These are phyloP conservation scores for Encarsia formosa DNA, from an alignment of 2,888 invertebrate genomes.

Conservation along the genomic window DNA sequence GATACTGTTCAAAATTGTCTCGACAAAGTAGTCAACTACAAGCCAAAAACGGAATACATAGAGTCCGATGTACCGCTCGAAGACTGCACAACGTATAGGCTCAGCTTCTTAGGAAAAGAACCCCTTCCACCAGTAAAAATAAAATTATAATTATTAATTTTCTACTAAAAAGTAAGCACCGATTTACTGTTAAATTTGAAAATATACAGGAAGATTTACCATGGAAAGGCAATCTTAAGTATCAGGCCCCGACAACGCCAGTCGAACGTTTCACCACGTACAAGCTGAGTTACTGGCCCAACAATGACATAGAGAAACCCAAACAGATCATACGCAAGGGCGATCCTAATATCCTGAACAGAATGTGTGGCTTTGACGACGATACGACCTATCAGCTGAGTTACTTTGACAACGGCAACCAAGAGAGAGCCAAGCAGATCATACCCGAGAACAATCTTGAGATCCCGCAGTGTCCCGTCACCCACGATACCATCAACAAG, in stretches of 20 bases:
- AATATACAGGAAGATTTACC: conserved; percentile 34
- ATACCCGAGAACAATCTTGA: conserved; percentile 30
- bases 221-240: conserved; percentile 34
- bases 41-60: conserved; percentile 53
- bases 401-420: conserved; percentile 40
- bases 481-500: conserved; percentile 40
- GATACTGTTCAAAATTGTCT: conserved; percentile 56
- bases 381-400: conserved; percentile 47
- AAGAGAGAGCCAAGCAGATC: conserved; percentile 36
- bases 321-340: conserved; percentile 32
- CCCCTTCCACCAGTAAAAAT: conserved; percentile 32
- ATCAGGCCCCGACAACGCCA: conserved; percentile 35
- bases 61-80: conserved; percentile 57
- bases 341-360: conserved; percentile 41
- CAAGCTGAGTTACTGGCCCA: conserved; percentile 46
- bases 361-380: conserved; percentile 38
- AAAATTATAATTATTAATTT: too few species aligned
- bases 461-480: conserved; percentile 38
- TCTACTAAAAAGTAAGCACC: too few species aligned
- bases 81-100: conserved; percentile 55
- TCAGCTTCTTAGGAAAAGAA: conserved; percentile 55
- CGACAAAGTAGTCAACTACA: conserved; percentile 50
- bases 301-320: conserved; percentile 32
- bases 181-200: too few species aligned
- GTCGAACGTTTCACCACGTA: conserved; percentile 44